Base-by-base conservation (phyloP, 2,113 vertebrate species). In the Genyomyrus donnyi region DNA sequence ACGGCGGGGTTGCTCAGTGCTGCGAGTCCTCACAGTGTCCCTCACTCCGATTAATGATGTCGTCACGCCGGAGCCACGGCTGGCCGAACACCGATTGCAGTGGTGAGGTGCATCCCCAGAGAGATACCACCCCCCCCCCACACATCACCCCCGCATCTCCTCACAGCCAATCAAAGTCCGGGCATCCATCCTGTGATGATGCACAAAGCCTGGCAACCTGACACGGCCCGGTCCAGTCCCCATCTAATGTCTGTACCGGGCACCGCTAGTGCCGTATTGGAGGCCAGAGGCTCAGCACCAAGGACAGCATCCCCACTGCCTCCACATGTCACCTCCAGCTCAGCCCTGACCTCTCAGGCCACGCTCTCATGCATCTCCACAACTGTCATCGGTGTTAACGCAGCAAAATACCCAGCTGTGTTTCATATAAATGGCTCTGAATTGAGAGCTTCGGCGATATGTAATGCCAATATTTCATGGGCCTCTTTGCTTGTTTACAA, bases 11-110 rank as follows among this genome's bases (percentile, higher is more conserved):
- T 92, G 89, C 91, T 90, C 90, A 91, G 91, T 90, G 21, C 90
- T 91, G 89, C 89, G 24, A 90, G 91, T 66, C 91, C 70, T 27
- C 50, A 0, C 48, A 5, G 31, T 49, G 91, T 89, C 80, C 48
- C 88, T 84, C 31, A 49, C 91, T 92, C 93, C 93, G 94, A 94
- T 95, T 95, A 95, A 95, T 93, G 89, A 95, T 91, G 66, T 88
- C 13, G 35, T 85, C 90, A 89, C 90, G 91, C 91, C n/a, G 92
- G 90, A 92, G 93, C 94, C 93, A 93, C 52, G 90, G 92, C 92
- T 91, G 90, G 92, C 91, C 91, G 93, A 90, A 90, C 93, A 91
- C 92, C 92, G 90, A 90, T 91, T 91, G 90, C 92, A 94, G 92
- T 91, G 91, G 93, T 62, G 27, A 85, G 91, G 89, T 85, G 92